Evolutionary conservation across 1,140 invertebrate species (phyloP).

Genomic region (Chrysopa pallens): DNA sequence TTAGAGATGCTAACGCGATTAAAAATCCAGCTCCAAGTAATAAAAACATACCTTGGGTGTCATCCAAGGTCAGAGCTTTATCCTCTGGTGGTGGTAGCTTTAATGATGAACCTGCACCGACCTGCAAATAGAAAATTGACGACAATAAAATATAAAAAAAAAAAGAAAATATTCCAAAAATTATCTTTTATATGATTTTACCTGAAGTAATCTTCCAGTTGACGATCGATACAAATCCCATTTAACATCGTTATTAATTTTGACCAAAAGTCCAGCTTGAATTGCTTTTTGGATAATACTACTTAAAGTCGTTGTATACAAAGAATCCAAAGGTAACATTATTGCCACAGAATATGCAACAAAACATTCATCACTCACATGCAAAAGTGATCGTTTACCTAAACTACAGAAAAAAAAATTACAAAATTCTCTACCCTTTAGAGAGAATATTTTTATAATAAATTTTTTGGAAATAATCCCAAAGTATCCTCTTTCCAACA

Average conservation of each 20-base stretch:
- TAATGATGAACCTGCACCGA: conserved; percentile 4
- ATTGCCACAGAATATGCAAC: conserved; percentile 43
- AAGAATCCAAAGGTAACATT: conserved; percentile 35
- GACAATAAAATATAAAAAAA: background rate
- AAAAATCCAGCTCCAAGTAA: conserved; percentile 45
- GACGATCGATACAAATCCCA: conserved; percentile 43
- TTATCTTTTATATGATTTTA: conserved; percentile 12
- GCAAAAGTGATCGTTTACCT: conserved; percentile 38
- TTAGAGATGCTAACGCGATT: conserved; percentile 29
- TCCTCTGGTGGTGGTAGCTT: conserved; percentile 32
- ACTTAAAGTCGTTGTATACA: conserved; percentile 38
- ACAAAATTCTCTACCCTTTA: too few species aligned
- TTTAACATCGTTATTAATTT: conserved; percentile 43
- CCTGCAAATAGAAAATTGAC: conserved; percentile 6
- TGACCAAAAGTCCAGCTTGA: conserved; percentile 42
- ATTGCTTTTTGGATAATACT: conserved; percentile 32
- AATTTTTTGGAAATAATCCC: too few species aligned
- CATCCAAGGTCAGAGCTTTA: conserved; percentile 46
- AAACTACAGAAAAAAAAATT: conserved; percentile 13
- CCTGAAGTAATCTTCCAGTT: conserved; percentile 36
- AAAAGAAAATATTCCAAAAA: background rate
- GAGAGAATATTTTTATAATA: too few species aligned
- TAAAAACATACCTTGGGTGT: conserved; percentile 62
- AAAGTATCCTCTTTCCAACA: too few species aligned
- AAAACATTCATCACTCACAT: conserved; percentile 51